Evolutionary conservation across 2,797 vertebrate genomes (phyloP), one percentile per base, ranked within the genome.

Genomic region (Catharus ustulatus): DNA sequence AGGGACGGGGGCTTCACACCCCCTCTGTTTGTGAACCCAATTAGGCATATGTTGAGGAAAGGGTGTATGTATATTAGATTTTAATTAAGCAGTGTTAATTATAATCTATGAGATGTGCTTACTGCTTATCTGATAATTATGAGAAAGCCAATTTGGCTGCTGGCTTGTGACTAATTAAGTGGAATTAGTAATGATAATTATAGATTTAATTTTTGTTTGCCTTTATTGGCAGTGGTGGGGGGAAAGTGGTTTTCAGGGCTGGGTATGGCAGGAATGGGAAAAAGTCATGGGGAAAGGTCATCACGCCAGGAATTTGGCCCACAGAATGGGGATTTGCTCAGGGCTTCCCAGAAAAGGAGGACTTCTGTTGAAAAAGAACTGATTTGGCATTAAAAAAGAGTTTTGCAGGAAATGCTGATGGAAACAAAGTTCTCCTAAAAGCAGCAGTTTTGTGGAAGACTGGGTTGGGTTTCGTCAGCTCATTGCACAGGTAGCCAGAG

Each of bases 31-130:
- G 91, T 95, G 96, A 98, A 96, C 97, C 94, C 97, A 98, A 97
- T 98, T 97, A 98, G 97, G 95, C 91, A 66, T 97, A 97, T 97
- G 98, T 88, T 96, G 97, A 97, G 97, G 97, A 98, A 97, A 97
- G 97, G 97, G 97, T 97, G 94, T 96, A 97, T 97, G 97, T 98
- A 97, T 98, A 98, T 98, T 98, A 98, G 98, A 97, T 98, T 98
- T 98, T 98, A 98, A 98, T 98, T 98, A 98, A 98, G 98, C 98
- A 97, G 96, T 97, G 98, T 98, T 98, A 98, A 98, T 98, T 98
- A 98, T 98, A 98, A 98, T 98, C 98, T 98, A 98, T 98, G 98
- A 97, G 98, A 98, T 98, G 98, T 98, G 98, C 98, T 98, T 98
- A 98, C 97, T 97, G 97, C 97, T 98, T 98, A 98, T 98, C 98